Evolutionary conservation across 2,888 invertebrate genomes (phyloP).

Genomic region (Tuta absoluta): DNA sequence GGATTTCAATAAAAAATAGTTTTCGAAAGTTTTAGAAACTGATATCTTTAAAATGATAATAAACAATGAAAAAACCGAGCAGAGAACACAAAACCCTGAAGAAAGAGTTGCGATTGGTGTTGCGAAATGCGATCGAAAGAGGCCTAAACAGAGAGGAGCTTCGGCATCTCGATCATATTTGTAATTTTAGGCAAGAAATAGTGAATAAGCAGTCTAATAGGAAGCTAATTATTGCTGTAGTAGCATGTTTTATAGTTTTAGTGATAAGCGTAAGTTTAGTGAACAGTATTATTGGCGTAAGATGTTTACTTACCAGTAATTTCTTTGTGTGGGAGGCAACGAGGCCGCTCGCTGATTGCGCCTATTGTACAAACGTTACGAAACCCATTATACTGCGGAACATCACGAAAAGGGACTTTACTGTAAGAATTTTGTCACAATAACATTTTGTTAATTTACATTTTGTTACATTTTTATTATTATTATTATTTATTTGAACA

Average conservation of each 20-base stretch:
- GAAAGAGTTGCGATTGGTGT: slow-evolving; percentile 48
- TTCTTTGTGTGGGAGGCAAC: slow-evolving; percentile 93
- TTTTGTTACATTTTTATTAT: too few relatives aligned
- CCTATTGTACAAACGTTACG: slow-evolving; percentile 86
- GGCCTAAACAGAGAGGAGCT: slow-evolving; percentile 49
- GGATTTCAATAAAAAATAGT: not conserved
- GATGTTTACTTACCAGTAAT: slow-evolving; percentile 91
- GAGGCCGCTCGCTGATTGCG: slow-evolving; percentile 90
- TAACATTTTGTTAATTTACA: not conserved
- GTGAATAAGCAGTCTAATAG: slow-evolving; percentile 45
- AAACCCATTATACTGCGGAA: slow-evolving; percentile 86
- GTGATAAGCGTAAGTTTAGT: slow-evolving; percentile 50
- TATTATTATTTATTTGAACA: too few relatives aligned
- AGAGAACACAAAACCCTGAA: slow-evolving; percentile 40
- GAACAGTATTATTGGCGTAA: slow-evolving; percentile 76
- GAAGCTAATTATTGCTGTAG: slow-evolving; percentile 46
- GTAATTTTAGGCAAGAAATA: slow-evolving; percentile 45
- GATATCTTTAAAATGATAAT: slow-evolving; percentile 14
- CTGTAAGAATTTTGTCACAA: slow-evolving; percentile 52
- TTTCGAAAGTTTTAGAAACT: not conserved
- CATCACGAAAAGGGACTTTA: slow-evolving; percentile 85
- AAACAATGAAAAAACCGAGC: slow-evolving; percentile 35
- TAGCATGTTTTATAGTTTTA: slow-evolving; percentile 49
- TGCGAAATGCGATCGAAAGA: slow-evolving; percentile 54
- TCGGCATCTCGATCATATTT: slow-evolving; percentile 55